Base-by-base conservation (phyloP, 2,113 vertebrate species). In the Brevimyrus niger region DNA sequence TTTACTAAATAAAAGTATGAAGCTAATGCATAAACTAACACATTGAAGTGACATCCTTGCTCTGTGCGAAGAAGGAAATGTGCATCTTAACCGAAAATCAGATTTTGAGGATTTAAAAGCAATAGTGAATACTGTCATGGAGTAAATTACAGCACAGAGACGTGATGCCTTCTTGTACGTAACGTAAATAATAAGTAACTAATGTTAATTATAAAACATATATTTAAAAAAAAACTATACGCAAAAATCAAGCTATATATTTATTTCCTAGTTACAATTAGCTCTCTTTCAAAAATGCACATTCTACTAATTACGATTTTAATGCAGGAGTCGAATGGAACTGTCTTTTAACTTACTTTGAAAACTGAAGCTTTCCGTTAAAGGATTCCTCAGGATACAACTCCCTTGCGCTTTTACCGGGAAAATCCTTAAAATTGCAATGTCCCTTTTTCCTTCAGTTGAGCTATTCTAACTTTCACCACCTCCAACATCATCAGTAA, bases 381-480 rank as follows among this genome's bases (percentile, higher is more conserved):
- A 84, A 47, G 8, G 23, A 8, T 44, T 84, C 82, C 44, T 84
- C 21, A n/a, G 38, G 42, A 84, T 23, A 46, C 23, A 21, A 44
- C 82, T 42, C 73, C 42, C 13, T 80, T 15, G 35, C 73, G 31
- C 73, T 19, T 80, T 80, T 42, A 35, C 73, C 31, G 27, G 44
- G 80, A 35, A 89, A 50, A 51, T 61, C 51, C 80, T 84, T 46
- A 23, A n/a, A 44, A 27, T 8, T 58, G 11, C 19, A 8, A 50
- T 82, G 47, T 46, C 76, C 55, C 50, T 87, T 89, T 89, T 53
- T 89, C 87, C 13, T 89, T 73, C 61, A 21, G 82, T 80, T 73
- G 48, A 83, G 9, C 53, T 88, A 65, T 76, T 84, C 35, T 88
- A 76, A 92, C 89, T 93, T 94, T 94, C 91, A 90, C 93, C 89